A percentile compares a stretch with the other conserved stretches of the same genome.
phyloP scores from a whole-genome alignment of 64 coral and sea anemone species.

The Trachythela sp. region DNA sequence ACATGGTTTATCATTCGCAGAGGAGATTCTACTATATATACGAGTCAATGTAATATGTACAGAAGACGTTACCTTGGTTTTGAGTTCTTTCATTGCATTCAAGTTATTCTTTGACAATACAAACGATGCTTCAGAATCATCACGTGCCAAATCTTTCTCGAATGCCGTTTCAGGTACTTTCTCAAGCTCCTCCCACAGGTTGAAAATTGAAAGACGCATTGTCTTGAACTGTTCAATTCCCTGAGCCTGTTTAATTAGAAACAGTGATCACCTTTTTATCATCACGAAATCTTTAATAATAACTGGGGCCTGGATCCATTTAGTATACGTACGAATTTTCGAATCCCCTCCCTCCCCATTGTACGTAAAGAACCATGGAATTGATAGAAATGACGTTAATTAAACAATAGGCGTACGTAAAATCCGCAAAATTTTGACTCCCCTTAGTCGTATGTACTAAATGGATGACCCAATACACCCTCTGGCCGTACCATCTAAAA shows the following conservation, averaged over 20 bases:
- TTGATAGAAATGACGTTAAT: too few species aligned
- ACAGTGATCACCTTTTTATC: background rate
- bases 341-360: too few species aligned
- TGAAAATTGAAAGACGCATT: background rate
- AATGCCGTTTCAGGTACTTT: background rate
- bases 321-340: background rate
- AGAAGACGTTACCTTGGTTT: background rate
- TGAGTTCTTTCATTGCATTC: conserved; percentile 2
- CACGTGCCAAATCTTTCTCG: background rate
- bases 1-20: too few species aligned
- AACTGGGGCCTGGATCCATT: too few species aligned
- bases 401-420: too few species aligned
- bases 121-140: background rate
- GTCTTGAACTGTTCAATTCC: background rate
- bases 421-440: too few species aligned
- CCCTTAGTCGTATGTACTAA: too few species aligned
- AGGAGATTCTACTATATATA: too few species aligned
- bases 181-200: conserved; percentile 12
- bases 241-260: background rate
- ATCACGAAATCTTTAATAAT: too few species aligned
- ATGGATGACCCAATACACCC: too few species aligned
- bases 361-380: too few species aligned
- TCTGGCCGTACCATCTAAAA: too few species aligned
- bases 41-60: background rate
- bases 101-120: background rate